These are phyloP conservation scores for Drosophila sordidula DNA, from an alignment of 2,888 invertebrate genomes.

Conservation along the genomic window DNA sequence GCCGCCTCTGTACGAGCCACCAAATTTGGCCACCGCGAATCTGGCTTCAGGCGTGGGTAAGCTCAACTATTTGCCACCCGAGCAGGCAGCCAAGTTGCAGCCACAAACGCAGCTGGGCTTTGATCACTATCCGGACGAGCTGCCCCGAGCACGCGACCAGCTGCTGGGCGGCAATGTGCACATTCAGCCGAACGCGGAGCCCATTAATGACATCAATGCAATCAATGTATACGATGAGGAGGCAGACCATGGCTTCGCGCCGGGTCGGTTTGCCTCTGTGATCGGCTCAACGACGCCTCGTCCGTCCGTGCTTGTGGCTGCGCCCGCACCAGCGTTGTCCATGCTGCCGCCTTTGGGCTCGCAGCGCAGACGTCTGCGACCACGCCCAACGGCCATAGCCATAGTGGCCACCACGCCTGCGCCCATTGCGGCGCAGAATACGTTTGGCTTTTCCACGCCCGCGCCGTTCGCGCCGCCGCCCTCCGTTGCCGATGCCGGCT, in stretches of 20 bases:
- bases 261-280: slow-evolving; percentile 59
- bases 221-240: slow-evolving; percentile 67
- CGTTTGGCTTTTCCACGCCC: slow-evolving; percentile 74
- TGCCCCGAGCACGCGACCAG: slow-evolving; percentile 64
- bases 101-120: slow-evolving; percentile 83
- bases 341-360: slow-evolving; percentile 80
- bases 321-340: slow-evolving; percentile 52
- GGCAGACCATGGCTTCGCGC: slow-evolving; percentile 61
- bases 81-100: slow-evolving; percentile 82
- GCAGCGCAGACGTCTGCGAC: slow-evolving; percentile 63
- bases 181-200: slow-evolving; percentile 79
- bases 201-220: slow-evolving; percentile 69
- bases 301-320: slow-evolving; percentile 35
- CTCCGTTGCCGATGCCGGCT: slow-evolving; percentile 72
- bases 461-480: slow-evolving; percentile 71
- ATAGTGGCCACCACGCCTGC: slow-evolving; percentile 73
- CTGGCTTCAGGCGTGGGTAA: slow-evolving; percentile 65
- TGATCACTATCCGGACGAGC: slow-evolving; percentile 83
- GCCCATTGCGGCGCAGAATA: slow-evolving; percentile 70
- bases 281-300: slow-evolving; percentile 52
- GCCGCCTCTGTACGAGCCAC: slow-evolving; percentile 39
- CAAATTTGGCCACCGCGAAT: slow-evolving; percentile 52
- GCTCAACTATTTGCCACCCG: slow-evolving; percentile 81
- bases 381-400: slow-evolving; percentile 74
- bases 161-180: slow-evolving; percentile 53